Conservation (phyloP, 53 echinoderm and acorn worm species). For the Echinarachnius parma region DNA sequence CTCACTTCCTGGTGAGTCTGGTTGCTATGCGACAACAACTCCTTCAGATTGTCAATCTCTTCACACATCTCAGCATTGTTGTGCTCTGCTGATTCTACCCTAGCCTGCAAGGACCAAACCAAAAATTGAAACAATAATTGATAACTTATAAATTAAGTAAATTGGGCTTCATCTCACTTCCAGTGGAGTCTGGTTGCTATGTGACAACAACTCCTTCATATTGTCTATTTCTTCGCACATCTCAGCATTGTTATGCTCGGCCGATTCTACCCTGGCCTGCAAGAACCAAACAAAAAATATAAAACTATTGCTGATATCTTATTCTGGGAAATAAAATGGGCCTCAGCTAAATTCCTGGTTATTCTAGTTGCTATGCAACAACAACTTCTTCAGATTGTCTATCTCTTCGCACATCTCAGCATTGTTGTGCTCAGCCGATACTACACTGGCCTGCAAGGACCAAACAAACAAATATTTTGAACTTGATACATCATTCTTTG, state of each 20-base stretch:
- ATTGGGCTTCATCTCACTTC: too few species aligned
- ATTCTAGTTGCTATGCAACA: slow-evolving; percentile 56
- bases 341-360: slow-evolving; percentile 60
- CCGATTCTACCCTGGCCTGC: slow-evolving; percentile 69
- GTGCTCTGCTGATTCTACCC: slow-evolving; percentile 65
- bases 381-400: slow-evolving; percentile 56
- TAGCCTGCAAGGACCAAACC: slow-evolving; percentile 56
- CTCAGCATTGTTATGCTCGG: slow-evolving; percentile 59
- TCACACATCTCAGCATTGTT: slow-evolving; percentile 55
- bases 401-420: slow-evolving; percentile 37
- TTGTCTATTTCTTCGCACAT: slow-evolving; percentile 61
- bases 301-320: too few species aligned
- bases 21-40: slow-evolving; percentile 60
- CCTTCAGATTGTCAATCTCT: slow-evolving; percentile 60
- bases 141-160: too few species aligned
- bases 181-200: slow-evolving; percentile 56
- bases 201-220: slow-evolving; percentile 59
- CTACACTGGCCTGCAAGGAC: neutral
- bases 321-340: too few species aligned
- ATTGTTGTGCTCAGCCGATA: neutral
- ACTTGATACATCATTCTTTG: too few species aligned
- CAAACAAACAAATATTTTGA: neutral
- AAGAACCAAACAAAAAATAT: too few species aligned
- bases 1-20: slow-evolving; percentile 59
- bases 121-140: too few species aligned